Base-by-base conservation (phyloP, 2,888 invertebrate species). In the Lagria hirta region DNA sequence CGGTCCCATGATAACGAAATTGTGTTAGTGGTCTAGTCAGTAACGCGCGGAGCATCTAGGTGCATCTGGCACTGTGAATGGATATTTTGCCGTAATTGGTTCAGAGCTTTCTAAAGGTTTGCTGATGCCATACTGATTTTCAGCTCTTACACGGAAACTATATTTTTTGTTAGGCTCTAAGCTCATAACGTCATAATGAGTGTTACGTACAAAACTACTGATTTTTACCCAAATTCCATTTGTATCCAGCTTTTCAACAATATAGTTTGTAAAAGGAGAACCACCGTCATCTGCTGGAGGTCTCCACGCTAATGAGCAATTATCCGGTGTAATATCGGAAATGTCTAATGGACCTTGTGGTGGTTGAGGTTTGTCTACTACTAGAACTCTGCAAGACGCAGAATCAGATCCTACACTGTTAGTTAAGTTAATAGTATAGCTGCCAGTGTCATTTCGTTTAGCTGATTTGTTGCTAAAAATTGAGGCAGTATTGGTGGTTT, bases 51-150 rank as follows among this genome's bases (percentile, higher is more conserved):
- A 53, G 83, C 81, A 37, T 92, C n/a, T 88, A 11, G 97, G 97
- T 36, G 95, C 79, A 65, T 95, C 95, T 1, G 98, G 98, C 1
- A 92, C 87, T 33, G 94, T 93, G 80, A 97, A 99, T 55, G 96
- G 91, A 80, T 94, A 94, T 76, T 95, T 95, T 50, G 99, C 98
- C 34, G 85, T 84, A 49, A 98, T 86, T 5, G 92, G 86, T 48
- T 91, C 88, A 5, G 84, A 82, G 62, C 91, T 88, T 57, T 92
- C 87, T 27, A 98, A 74, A 4, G 98, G 94, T 17, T 94, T 92
- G 11, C 97, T 94, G 5, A 94, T 80, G 7, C 99, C 99, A 59
- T 97, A 95, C 64, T 97, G 97, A 74, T 99, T 99, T 73, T 99
- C 99, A 11, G 99, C 98, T 29, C 93, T 83, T 1, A 99, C 86